These are phyloP conservation scores for Trachops cirrhosus DNA, from an alignment of 2,797 vertebrate species.

Conservation along the genomic window DNA sequence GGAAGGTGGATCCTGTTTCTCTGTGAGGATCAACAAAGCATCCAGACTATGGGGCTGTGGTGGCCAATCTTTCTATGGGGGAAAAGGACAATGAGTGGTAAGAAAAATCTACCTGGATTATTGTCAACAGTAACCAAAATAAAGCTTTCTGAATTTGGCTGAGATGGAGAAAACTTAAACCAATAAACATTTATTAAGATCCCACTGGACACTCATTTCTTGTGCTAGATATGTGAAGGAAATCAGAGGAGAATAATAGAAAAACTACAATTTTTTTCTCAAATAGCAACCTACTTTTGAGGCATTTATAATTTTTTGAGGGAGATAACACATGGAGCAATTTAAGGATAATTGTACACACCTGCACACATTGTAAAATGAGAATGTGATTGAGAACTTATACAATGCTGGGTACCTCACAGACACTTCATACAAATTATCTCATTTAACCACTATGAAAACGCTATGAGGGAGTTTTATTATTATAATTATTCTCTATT, in stretches of 20 bases:
- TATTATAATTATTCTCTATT: slow-evolving; percentile 14
- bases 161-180: not conserved
- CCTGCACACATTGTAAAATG: not conserved
- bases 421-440: not conserved
- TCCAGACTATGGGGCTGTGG: not conserved
- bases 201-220: not conserved
- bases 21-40: not conserved
- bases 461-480: not conserved
- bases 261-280: not conserved
- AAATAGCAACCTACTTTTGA: not conserved
- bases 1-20: not conserved
- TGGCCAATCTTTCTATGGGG: not conserved
- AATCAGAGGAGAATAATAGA: not conserved
- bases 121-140: not conserved
- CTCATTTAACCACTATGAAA: slow-evolving; percentile 2
- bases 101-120: slow-evolving; percentile 36
- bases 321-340: not conserved
- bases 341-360: not conserved
- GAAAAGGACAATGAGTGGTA: slow-evolving; percentile 18
- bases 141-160: not conserved
- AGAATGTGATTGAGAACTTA: not conserved
- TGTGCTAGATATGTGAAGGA: not conserved
- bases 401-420: not conserved
- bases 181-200: not conserved
- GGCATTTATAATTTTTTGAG: not conserved